phyloP scores from a whole-genome alignment of 2,888 invertebrate species.

The Ephialtes manifestator region DNA sequence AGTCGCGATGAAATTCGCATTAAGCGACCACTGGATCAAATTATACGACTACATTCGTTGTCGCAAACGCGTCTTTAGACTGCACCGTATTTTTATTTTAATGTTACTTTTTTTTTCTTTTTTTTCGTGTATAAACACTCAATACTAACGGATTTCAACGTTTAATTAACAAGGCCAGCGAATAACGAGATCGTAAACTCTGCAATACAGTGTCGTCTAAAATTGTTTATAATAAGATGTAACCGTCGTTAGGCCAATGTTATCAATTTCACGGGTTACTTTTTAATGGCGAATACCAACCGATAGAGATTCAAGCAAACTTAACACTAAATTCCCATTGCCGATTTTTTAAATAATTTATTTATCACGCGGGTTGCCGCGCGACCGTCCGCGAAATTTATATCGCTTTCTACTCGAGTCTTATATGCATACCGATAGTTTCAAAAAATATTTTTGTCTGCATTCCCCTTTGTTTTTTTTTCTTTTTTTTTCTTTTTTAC shows the following conservation, averaged over 20 bases:
- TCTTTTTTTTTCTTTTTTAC: slow-evolving; percentile 10
- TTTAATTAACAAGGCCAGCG: slow-evolving; percentile 64
- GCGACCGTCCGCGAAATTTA: slow-evolving; percentile 52
- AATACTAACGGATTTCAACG: slow-evolving; percentile 40
- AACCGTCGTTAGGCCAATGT: slow-evolving; percentile 64
- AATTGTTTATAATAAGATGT: slow-evolving; percentile 51
- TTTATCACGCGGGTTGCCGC: slow-evolving; percentile 63
- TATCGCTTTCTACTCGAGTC: slow-evolving; percentile 5
- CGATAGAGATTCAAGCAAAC: slow-evolving; percentile 71
- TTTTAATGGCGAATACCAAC: slow-evolving; percentile 62
- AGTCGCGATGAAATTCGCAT: slow-evolving; percentile 52
- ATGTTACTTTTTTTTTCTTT: slow-evolving; percentile 27
- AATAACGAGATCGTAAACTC: slow-evolving; percentile 70
- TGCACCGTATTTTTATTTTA: slow-evolving; percentile 65
- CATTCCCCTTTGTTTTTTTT: slow-evolving; percentile 34
- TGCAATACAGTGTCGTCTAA: slow-evolving; percentile 67
- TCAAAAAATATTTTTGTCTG: slow-evolving; percentile 53
- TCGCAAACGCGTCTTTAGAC: slow-evolving; percentile 66
- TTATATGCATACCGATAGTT: slow-evolving; percentile 35
- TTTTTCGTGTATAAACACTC: slow-evolving; percentile 33
- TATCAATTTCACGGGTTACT: slow-evolving; percentile 21
- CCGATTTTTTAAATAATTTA: slow-evolving; percentile 56
- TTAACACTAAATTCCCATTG: slow-evolving; percentile 68
- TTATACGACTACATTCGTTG: slow-evolving; percentile 62
- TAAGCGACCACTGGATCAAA: slow-evolving; percentile 55